Conservation (phyloP, 2,797 vertebrate genomes). For the Onychomys torridus region DNA sequence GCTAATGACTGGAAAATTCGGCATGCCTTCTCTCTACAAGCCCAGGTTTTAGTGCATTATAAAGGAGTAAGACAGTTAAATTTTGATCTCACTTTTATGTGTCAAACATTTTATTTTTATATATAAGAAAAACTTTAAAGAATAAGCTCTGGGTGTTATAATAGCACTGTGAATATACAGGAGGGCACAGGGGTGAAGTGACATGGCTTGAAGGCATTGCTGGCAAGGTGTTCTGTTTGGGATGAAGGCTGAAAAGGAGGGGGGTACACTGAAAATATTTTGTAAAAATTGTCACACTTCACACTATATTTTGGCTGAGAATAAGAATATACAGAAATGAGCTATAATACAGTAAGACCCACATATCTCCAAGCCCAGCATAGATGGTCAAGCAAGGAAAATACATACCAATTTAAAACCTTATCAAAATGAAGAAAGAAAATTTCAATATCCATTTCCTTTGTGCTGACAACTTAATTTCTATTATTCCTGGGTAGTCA, state of each 20-base stretch:
- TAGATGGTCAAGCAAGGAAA: background rate
- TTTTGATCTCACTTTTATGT: background rate
- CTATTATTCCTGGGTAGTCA: background rate
- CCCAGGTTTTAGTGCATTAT: background rate
- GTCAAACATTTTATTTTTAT: background rate
- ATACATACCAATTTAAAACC: background rate
- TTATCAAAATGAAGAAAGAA: conserved; percentile 21
- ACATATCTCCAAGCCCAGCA: conserved; percentile 4
- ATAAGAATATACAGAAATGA: conserved; percentile 29
- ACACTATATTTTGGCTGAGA: background rate
- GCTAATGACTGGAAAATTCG: background rate
- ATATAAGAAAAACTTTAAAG: background rate
- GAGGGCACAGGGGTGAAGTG: background rate
- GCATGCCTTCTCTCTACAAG: background rate
- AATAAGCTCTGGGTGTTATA: background rate
- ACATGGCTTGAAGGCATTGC: background rate
- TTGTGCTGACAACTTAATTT: background rate
- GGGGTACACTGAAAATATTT: background rate
- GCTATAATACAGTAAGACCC: background rate
- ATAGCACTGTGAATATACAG: background rate
- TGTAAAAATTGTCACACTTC: background rate
- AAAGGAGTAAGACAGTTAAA: background rate
- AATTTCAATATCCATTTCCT: conserved; percentile 24
- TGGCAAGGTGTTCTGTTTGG: background rate
- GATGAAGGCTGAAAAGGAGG: background rate